A percentile compares a stretch with the other conserved stretches of the same genome.
These are phyloP conservation scores for Tetropium fuscum DNA, from an alignment of 2,888 invertebrate genomes.

Conservation along the genomic window DNA sequence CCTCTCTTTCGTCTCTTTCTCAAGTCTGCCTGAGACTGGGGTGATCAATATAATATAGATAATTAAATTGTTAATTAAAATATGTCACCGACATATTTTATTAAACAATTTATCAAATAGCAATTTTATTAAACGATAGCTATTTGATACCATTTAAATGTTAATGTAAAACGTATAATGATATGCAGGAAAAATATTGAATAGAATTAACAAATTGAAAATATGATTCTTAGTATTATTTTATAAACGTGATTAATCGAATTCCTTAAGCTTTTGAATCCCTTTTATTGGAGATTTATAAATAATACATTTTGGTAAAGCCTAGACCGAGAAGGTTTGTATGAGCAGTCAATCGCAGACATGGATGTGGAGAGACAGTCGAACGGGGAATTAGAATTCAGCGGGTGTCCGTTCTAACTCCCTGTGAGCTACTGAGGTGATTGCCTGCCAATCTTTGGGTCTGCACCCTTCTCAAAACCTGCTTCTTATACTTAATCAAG, in stretches of 20 bases:
- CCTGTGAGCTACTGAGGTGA: constrained; percentile 64
- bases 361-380: constrained; percentile 36
- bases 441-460: constrained; percentile 66
- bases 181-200: too few species aligned
- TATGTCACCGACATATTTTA: too few species aligned
- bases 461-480: constrained; percentile 62
- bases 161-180: too few species aligned
- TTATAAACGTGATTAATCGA: constrained; percentile 36
- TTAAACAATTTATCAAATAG: too few species aligned
- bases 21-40: too few species aligned
- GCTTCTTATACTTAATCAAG: constrained; percentile 60
- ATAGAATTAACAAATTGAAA: too few species aligned
- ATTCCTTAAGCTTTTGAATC: constrained; percentile 33
- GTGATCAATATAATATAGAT: too few species aligned
- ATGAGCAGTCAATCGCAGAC: constrained; percentile 44
- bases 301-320: constrained; percentile 43
- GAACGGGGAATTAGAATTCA: constrained; percentile 63
- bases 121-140: too few species aligned
- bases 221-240: too few species aligned
- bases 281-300: constrained; percentile 42
- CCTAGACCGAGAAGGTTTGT: constrained; percentile 31
- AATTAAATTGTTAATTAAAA: too few species aligned
- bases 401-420: constrained; percentile 63
- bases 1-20: too few species aligned
- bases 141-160: too few species aligned